These are phyloP conservation scores for Agrotis segetum DNA, from an alignment of 2,888 invertebrate genomes.

Conservation along the genomic window DNA sequence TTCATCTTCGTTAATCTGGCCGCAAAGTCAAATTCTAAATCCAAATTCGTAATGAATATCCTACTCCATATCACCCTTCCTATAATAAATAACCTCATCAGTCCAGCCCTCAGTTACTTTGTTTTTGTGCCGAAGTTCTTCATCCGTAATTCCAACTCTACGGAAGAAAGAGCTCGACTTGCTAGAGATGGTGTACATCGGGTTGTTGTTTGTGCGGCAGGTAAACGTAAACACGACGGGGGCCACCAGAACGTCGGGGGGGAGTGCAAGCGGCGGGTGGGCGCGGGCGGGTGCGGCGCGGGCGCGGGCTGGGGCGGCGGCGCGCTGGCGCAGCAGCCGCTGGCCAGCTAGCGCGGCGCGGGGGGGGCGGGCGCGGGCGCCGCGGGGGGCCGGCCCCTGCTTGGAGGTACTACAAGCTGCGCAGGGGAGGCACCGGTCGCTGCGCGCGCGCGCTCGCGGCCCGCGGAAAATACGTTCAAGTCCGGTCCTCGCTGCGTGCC, in stretches of 20 bases:
- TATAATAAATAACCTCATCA: neutral
- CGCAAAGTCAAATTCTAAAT: slow-evolving; percentile 16
- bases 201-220: slow-evolving; percentile 83
- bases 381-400: slow-evolving; percentile 77
- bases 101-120: neutral
- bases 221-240: slow-evolving; percentile 99
- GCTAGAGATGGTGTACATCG: neutral
- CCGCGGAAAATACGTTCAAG: slow-evolving; percentile 82
- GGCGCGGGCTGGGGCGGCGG: slow-evolving; percentile 94
- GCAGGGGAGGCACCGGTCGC: slow-evolving; percentile 82
- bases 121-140: neutral
- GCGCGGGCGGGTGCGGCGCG: slow-evolving; percentile 95
- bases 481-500: slow-evolving; percentile 81
- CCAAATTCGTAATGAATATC: slow-evolving; percentile 42
- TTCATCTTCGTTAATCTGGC: neutral
- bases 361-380: slow-evolving; percentile 93
- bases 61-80: slow-evolving; percentile 16
- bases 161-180: slow-evolving; percentile 6
- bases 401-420: slow-evolving; percentile 87
- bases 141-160: neutral
- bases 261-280: slow-evolving; percentile 98
- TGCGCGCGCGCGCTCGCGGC: slow-evolving; percentile 74
- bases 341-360: slow-evolving; percentile 82
- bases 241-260: slow-evolving; percentile 99
- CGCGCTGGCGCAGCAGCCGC: slow-evolving; percentile 91